Evolutionary conservation across 1,140 invertebrate genomes (phyloP).

Genomic region (Aplysia californica): DNA sequence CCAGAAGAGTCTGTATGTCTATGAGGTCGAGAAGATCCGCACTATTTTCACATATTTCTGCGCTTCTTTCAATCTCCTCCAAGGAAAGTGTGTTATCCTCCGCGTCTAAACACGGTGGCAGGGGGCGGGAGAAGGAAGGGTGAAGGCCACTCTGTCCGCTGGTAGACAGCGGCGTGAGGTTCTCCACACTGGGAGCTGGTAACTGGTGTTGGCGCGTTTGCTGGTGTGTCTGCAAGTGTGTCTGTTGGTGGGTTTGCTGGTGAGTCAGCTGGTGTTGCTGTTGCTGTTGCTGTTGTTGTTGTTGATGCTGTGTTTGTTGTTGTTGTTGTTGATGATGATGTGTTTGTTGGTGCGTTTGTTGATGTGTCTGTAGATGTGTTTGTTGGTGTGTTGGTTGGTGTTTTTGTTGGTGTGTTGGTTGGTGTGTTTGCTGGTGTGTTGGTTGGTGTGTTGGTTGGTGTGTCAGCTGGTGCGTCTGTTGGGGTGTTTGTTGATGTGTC

Average conservation of each 20-base stretch:
- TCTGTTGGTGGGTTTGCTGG: neutral
- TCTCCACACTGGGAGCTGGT: neutral
- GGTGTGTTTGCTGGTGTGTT: neutral
- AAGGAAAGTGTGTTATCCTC: neutral
- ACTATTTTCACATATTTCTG: neutral
- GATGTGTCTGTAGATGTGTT: too few species aligned
- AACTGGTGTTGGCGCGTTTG: too few species aligned
- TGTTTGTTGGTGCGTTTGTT: neutral
- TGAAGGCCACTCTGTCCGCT: too few species aligned
- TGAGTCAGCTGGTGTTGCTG: neutral
- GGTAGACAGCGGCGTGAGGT: neutral
- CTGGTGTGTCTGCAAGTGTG: too few species aligned
- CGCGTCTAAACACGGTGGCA: neutral
- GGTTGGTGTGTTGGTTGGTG: neutral
- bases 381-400: neutral
- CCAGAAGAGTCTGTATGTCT: neutral
- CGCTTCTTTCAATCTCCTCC: conserved; percentile 22
- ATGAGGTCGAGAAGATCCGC: neutral
- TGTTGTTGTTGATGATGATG: neutral
- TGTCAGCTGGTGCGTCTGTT: neutral
- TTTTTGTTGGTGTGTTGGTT: neutral
- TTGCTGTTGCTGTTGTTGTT: neutral
- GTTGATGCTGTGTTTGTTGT: neutral
- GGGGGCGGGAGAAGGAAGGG: neutral
- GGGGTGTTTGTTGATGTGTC: neutral